Conservation (phyloP, 2,113 vertebrate genomes). For the Bubalus kerabau region DNA sequence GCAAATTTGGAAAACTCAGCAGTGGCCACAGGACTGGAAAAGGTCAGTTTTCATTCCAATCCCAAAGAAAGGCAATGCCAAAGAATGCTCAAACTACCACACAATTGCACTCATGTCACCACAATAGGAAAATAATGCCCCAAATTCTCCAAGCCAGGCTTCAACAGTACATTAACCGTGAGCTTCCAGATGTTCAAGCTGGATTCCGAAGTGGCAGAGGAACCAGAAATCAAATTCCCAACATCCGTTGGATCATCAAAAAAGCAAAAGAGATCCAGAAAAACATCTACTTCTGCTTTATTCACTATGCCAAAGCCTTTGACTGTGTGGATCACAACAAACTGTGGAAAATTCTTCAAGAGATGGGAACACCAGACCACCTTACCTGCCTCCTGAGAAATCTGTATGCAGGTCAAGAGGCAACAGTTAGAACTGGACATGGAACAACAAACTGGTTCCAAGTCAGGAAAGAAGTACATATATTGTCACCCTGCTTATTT, state of each 20-base stretch:
- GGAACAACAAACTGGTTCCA: neutral
- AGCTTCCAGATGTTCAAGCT: neutral
- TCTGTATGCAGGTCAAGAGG: neutral
- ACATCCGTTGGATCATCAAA: accelerated
- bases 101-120: neutral
- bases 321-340: neutral
- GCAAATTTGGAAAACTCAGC: neutral
- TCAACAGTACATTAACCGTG: neutral
- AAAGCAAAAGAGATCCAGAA: neutral
- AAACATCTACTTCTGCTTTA: neutral
- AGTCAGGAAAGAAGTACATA: neutral
- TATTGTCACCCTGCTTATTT: neutral
- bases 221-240: neutral
- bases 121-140: neutral
- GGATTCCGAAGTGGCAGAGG: neutral
- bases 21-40: neutral
- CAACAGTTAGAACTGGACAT: neutral
- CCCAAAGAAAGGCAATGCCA: neutral
- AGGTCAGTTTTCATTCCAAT: neutral
- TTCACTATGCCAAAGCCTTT: neutral
- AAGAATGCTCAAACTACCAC: neutral
- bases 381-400: neutral
- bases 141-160: neutral
- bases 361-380: neutral
- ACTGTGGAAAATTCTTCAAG: neutral